phyloP scores from a whole-genome alignment of 1,140 invertebrate genomes.

The Papilio dardanus region DNA sequence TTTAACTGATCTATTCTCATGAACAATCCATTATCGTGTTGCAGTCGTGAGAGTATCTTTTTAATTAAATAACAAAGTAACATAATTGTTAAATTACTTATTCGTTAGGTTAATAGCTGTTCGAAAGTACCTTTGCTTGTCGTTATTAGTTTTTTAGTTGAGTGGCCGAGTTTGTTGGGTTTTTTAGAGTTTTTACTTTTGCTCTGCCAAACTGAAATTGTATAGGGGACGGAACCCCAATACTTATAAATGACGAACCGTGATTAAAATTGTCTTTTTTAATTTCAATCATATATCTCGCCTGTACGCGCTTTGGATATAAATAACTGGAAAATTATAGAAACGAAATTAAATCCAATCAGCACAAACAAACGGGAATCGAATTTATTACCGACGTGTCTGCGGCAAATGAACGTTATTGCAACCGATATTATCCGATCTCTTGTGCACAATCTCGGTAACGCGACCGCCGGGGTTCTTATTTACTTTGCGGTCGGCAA shows the following conservation, averaged over 20 bases:
- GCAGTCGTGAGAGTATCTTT: neutral
- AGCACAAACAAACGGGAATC: constrained; percentile 3
- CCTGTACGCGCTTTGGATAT: neutral
- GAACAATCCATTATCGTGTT: neutral
- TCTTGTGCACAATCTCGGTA: constrained; percentile 56
- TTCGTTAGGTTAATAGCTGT: neutral
- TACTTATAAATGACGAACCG: neutral
- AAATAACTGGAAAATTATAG: neutral
- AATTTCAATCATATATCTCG: neutral
- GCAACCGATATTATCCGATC: constrained; percentile 52
- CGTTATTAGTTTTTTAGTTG: no score
- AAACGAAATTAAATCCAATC: constrained; percentile 4
- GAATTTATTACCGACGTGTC: constrained; percentile 38
- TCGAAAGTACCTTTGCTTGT: neutral
- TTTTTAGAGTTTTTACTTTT: neutral
- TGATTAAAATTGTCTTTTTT: neutral
- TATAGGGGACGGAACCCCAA: no score
- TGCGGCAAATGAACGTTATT: constrained; percentile 61
- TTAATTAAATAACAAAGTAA: neutral
- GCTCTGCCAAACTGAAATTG: no score
- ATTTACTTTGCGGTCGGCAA: constrained; percentile 73
- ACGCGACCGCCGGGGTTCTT: constrained; percentile 69
- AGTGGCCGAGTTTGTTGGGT: no score
- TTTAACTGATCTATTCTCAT: neutral
- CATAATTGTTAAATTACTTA: neutral